Conservation (phyloP, 64 coral and sea anemone genomes). For the Acropora tenuis region DNA sequence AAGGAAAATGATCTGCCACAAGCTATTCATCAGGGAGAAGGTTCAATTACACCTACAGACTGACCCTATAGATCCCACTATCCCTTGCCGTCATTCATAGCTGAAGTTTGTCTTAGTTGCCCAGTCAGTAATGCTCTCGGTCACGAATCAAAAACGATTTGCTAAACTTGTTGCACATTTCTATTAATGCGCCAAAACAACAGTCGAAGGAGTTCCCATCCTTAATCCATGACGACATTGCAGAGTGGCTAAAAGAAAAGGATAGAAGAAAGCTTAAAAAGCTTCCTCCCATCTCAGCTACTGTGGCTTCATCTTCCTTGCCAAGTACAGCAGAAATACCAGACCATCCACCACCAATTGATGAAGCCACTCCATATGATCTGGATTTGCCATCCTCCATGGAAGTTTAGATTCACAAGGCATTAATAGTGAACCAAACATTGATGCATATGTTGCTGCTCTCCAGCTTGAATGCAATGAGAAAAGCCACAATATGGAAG, state of each 20-base stretch:
- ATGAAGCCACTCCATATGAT: slow-evolving; percentile 2
- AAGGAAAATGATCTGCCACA: slow-evolving; percentile 57
- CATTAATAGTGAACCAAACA: neutral
- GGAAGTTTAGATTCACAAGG: slow-evolving; percentile 25
- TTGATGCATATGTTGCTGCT: slow-evolving; percentile 29
- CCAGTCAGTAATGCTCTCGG: slow-evolving; percentile 51
- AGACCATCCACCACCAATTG: neutral
- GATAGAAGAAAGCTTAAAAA: slow-evolving; percentile 22
- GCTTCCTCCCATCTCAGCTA: slow-evolving; percentile 18
- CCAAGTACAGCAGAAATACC: neutral
- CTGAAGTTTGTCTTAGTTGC: slow-evolving; percentile 16
- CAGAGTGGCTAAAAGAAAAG: slow-evolving; percentile 51
- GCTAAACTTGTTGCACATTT: slow-evolving; percentile 37
- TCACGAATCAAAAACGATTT: slow-evolving; percentile 50
- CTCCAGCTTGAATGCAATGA: neutral
- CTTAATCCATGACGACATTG: slow-evolving; percentile 28
- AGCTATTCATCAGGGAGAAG: slow-evolving; percentile 35
- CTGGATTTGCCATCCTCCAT: slow-evolving; percentile 23
- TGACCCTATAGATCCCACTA: slow-evolving; percentile 55
- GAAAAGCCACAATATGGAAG: slow-evolving; percentile 25
- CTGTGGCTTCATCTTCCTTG: slow-evolving; percentile 18
- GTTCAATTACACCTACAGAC: slow-evolving; percentile 52
- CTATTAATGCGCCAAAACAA: slow-evolving; percentile 40
- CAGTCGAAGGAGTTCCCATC: slow-evolving; percentile 53
- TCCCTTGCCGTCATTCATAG: slow-evolving; percentile 45